These are phyloP conservation scores for Camponotus vicinus DNA, from an alignment of 1,140 invertebrate genomes.

Conservation along the genomic window DNA sequence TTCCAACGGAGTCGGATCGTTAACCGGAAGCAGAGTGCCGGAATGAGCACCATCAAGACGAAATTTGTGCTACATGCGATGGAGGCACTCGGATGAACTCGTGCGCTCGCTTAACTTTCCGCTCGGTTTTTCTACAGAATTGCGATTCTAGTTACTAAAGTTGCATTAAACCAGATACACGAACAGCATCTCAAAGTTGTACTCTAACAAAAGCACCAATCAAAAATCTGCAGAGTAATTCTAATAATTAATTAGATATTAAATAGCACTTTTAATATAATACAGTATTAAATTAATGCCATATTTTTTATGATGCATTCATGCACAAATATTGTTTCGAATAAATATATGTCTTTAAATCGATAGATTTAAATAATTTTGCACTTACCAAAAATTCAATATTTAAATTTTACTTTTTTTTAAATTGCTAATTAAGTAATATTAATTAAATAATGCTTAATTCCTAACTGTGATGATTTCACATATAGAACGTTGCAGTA, in stretches of 20 bases:
- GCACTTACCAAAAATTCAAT: background rate
- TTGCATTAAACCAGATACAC: slow-evolving; percentile 26
- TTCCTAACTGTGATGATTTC: background rate
- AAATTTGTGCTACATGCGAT: slow-evolving; percentile 53
- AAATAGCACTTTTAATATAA: background rate
- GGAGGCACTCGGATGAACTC: slow-evolving; percentile 37
- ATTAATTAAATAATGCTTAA: background rate
- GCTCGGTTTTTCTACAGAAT: slow-evolving; percentile 20
- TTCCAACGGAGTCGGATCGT: slow-evolving; percentile 42
- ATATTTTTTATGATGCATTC: background rate
- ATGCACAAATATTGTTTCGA: background rate
- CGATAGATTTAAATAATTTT: too few species aligned
- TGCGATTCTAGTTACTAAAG: background rate
- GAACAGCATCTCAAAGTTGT: background rate
- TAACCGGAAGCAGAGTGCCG: slow-evolving; percentile 54
- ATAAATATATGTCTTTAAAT: background rate
- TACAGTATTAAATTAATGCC: background rate
- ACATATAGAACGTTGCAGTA: background rate
- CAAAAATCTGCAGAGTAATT: background rate
- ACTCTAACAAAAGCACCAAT: background rate
- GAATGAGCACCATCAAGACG: slow-evolving; percentile 52
- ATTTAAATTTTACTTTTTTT: background rate
- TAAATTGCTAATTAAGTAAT: background rate
- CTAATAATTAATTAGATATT: too few species aligned
- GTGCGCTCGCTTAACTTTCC: slow-evolving; percentile 52